Evolutionary conservation across 1,140 invertebrate genomes (phyloP).

Genomic region (Stegodyphus dumicola): DNA sequence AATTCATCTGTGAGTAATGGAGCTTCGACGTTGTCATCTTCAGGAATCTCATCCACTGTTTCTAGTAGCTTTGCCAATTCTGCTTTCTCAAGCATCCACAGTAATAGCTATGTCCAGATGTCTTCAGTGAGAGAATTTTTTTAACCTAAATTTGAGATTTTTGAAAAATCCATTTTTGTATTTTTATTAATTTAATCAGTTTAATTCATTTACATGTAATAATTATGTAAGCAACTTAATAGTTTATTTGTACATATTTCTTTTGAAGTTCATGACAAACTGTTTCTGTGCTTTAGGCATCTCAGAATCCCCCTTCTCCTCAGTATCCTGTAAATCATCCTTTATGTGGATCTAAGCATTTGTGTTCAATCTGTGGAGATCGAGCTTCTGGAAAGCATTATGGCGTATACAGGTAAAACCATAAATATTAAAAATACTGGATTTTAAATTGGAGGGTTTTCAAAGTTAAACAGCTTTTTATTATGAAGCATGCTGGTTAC

Average conservation of each 20-base stretch:
- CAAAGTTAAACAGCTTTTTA: too few species aligned
- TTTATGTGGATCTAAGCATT: conserved; percentile 89
- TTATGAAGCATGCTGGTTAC: too few species aligned
- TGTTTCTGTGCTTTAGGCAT: conserved; percentile 1
- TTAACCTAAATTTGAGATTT: background rate
- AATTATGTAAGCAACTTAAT: too few species aligned
- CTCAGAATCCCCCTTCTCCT: conserved; percentile 47
- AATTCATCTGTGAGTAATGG: conserved; percentile 40
- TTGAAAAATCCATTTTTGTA: too few species aligned
- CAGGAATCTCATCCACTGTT: conserved; percentile 37
- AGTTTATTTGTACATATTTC: too few species aligned
- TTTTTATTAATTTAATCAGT: too few species aligned
- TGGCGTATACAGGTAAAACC: conserved; percentile 86
- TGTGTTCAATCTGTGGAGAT: conserved; percentile 95
- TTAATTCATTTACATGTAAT: too few species aligned
- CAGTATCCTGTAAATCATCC: conserved; percentile 92
- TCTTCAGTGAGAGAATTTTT: conserved; percentile 37
- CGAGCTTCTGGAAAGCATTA: conserved; percentile 95
- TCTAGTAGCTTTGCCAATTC: conserved; percentile 49
- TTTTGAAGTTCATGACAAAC: background rate
- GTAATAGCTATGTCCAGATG: conserved; percentile 26
- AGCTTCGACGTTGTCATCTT: conserved; percentile 28
- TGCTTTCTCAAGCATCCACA: conserved; percentile 51
- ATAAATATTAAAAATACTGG: too few species aligned
- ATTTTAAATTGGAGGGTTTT: too few species aligned